These are phyloP conservation scores for Cephus cinctus DNA, from an alignment of 1,140 invertebrate species.

Conservation along the genomic window DNA sequence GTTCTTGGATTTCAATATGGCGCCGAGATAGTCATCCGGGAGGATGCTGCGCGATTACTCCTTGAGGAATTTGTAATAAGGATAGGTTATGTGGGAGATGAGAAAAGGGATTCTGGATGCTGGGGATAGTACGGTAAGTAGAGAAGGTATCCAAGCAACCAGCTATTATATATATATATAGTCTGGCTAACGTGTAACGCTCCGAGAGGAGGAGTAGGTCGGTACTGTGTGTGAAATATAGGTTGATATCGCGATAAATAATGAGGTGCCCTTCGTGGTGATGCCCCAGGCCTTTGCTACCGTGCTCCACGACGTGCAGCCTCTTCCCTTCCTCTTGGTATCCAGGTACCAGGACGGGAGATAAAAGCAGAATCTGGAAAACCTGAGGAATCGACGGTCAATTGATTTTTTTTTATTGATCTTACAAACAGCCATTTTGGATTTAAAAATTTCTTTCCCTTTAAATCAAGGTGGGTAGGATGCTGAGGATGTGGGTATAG, in stretches of 20 bases:
- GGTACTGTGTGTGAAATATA: slow-evolving; percentile 47
- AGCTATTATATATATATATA: not conserved
- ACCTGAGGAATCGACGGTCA: too few species aligned
- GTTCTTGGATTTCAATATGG: too few species aligned
- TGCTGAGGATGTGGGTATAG: too few species aligned
- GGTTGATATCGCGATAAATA: slow-evolving; percentile 56
- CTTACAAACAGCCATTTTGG: too few species aligned
- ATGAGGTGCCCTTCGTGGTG: slow-evolving; percentile 49
- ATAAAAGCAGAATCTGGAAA: too few species aligned
- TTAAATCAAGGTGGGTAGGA: too few species aligned
- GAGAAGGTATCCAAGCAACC: not conserved
- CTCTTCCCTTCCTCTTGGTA: not conserved
- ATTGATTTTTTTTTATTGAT: too few species aligned
- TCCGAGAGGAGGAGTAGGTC: slow-evolving; percentile 7
- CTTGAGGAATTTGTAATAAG: not conserved
- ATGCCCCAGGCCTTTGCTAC: slow-evolving; percentile 50
- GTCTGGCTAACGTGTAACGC: too few species aligned
- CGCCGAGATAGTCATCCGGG: slow-evolving; percentile 8
- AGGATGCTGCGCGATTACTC: too few species aligned
- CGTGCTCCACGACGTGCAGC: slow-evolving; percentile 29
- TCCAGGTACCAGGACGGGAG: not conserved
- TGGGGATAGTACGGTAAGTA: not conserved
- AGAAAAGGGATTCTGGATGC: not conserved
- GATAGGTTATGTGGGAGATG: not conserved
- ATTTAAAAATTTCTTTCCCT: too few species aligned